These are phyloP conservation scores for Vultur gryphus DNA, from an alignment of 2,797 vertebrate species.

Conservation along the genomic window DNA sequence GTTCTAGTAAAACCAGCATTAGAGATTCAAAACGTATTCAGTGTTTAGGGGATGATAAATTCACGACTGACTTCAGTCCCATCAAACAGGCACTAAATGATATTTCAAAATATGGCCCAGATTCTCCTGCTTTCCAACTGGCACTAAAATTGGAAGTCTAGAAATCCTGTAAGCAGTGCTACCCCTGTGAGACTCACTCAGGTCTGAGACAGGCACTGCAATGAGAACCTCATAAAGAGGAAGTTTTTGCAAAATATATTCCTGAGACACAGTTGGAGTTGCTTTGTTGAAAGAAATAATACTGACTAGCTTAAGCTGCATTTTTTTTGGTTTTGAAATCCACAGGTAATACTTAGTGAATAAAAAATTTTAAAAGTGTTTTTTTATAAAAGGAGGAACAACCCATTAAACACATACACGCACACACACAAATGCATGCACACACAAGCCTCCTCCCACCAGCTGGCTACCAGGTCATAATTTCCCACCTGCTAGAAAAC, in stretches of 20 bases:
- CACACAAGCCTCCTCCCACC: neutral
- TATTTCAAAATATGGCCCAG: neutral
- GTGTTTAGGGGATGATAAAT: neutral
- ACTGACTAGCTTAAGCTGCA: neutral
- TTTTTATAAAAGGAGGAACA: neutral
- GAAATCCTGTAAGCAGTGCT: neutral
- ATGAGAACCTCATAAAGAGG: neutral
- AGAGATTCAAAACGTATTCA: neutral
- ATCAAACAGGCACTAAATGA: neutral
- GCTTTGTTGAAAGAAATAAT: neutral
- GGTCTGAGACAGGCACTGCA: neutral
- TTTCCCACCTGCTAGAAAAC: neutral
- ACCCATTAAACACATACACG: fast-evolving
- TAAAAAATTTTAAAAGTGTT: fast-evolving
- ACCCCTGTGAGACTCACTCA: neutral
- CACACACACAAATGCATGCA: neutral
- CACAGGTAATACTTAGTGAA: neutral
- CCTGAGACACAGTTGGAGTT: neutral
- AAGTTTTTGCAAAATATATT: neutral
- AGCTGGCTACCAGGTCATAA: neutral
- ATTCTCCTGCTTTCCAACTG: neutral
- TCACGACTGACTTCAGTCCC: neutral
- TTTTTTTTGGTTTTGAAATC: neutral
- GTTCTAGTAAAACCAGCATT: neutral
- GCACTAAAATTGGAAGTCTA: neutral